Evolutionary conservation across 2,113 vertebrate genomes (phyloP), one percentile per base, ranked within the genome.

Genomic region (Pollachius pollachius): DNA sequence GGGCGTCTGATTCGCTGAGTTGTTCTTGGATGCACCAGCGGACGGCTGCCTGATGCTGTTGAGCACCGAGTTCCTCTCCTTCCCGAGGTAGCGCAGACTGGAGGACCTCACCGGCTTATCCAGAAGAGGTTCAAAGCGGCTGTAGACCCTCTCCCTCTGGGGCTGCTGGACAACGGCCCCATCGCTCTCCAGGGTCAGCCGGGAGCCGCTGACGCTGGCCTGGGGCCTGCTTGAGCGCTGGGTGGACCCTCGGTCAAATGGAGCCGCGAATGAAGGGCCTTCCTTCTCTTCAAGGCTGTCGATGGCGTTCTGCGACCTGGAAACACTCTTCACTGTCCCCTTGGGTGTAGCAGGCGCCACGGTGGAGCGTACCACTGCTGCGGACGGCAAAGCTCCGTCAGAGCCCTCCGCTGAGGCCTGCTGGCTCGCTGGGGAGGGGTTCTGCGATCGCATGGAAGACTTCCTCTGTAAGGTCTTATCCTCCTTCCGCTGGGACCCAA

Each of bases 81-180:
- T 94, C 57, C 93, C 92, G 3, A 88, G 67, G 5, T 77, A 63
- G 79, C 79, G 23, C 80, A 85, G 18, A 64, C 60, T 15, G 7
- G 58, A 3, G 0, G 0, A 13, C 52, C 52, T 81, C 1, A 12
- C 60, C 1, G 70, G 57, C 62, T 89, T 79, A 72, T 85, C 74
- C 62, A 66, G n/a, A 68, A 94, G 87, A 0, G 91, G 86, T 72
- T 96, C 95, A 56, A 94, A 96, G 12, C 93, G 94, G 76, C 95
- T 95, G 64, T 95, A 95, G 68, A 90, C 87, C 2, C 75, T 84
- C 30, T 79, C 64, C 52, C 48, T 74, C 3, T 52, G 60, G 48
- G 48, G 34, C 1, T 79, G 70, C 15, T 54, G 27, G 21, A 18
- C n/a, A 0, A 61, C 8, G 0, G 15, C 62, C 19, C 1, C 70